These are phyloP conservation scores for Nemopilema nomurai DNA, from an alignment of 30 jellyfish, hydroid and myxozoan species.

Conservation along the genomic window DNA sequence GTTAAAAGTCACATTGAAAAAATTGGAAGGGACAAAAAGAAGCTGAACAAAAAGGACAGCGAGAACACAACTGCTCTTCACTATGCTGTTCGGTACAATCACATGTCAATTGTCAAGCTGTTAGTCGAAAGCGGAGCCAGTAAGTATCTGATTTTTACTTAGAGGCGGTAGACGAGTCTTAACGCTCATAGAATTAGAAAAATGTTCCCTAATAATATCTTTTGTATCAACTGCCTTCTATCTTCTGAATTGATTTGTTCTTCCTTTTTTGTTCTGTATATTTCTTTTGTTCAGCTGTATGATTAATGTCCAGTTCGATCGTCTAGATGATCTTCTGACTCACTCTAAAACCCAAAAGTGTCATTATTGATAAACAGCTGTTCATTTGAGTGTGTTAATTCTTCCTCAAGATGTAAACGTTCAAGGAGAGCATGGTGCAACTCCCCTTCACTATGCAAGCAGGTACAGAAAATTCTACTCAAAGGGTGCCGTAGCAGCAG, in stretches of 20 bases:
- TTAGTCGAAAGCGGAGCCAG: slow-evolving; percentile 93
- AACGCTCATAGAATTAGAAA: too few relatives aligned
- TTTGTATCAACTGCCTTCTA: too few relatives aligned
- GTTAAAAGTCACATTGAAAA: slow-evolving; percentile 65
- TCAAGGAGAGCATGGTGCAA: slow-evolving; percentile 94
- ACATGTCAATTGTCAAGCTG: slow-evolving; percentile 78
- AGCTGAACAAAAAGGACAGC: slow-evolving; percentile 81
- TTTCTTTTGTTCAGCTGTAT: too few relatives aligned
- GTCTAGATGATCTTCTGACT: too few relatives aligned
- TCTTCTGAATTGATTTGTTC: too few relatives aligned
- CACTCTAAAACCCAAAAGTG: too few relatives aligned
- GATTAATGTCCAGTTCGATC: too few relatives aligned
- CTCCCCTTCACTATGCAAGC: slow-evolving; percentile 98
- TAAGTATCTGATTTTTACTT: slow-evolving; percentile 4
- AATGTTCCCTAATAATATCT: too few relatives aligned
- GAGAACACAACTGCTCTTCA: slow-evolving; percentile 88
- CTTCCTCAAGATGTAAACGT: slow-evolving; percentile 79
- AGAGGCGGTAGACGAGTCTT: neutral
- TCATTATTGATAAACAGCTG: too few relatives aligned
- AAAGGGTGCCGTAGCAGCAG: slow-evolving; percentile 8
- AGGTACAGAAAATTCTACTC: slow-evolving; percentile 62
- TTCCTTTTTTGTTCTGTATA: too few relatives aligned
- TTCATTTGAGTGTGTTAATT: too few relatives aligned
- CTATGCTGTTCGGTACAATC: slow-evolving; percentile 98
- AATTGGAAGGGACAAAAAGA: slow-evolving; percentile 77